Base-by-base conservation (phyloP, 2,888 invertebrate genomes). In the Nasonia oneida region DNA sequence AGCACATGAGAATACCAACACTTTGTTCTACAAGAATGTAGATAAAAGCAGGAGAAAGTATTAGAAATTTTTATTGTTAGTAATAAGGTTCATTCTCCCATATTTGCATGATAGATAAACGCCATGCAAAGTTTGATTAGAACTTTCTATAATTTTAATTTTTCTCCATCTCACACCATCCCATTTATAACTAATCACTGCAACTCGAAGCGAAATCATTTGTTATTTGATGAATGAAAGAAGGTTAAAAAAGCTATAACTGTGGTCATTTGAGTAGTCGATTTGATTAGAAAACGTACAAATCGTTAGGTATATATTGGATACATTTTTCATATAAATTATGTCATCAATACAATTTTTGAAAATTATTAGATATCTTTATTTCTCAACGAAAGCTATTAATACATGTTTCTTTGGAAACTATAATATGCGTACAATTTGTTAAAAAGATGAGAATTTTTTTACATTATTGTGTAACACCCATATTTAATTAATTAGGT, bases 141-240 rank as follows among this genome's bases (percentile, higher is more conserved):
- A 67, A 67, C 64, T 67, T 67, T 67, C 64, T 67, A 67, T 67
- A 29, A n/a, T 67, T 33, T 29, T 29, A 29, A 67, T 29, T 67
- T 67, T 23, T 67, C 29, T 29, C 23, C 1, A 14, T 33, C 29
- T 33, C 64, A 33, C 64, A 4, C 64, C 8, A 33, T 33, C 33
- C 4, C 23, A 3, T 29, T 3, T 67, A 2, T 33, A 33, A 67
- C n/a, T 67, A 33, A 67, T n/a, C 29, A n/a, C 14, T 29, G 8
- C 3, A 33, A 14, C 14, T 57, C 6, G 33, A 3, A 14, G 64
- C 10, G 14, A 67, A 23, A 33, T 23, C 12, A 67, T 29, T 12
- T 33, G 12, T 10, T 33, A 33, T 67, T 12, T 33, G 3, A n/a
- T 29, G 64, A 23, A 67, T 23, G 33, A 33, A 33, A 67, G 64